phyloP scores from a whole-genome alignment of 2,113 vertebrate genomes.

The Leptodactylus fuscus region DNA sequence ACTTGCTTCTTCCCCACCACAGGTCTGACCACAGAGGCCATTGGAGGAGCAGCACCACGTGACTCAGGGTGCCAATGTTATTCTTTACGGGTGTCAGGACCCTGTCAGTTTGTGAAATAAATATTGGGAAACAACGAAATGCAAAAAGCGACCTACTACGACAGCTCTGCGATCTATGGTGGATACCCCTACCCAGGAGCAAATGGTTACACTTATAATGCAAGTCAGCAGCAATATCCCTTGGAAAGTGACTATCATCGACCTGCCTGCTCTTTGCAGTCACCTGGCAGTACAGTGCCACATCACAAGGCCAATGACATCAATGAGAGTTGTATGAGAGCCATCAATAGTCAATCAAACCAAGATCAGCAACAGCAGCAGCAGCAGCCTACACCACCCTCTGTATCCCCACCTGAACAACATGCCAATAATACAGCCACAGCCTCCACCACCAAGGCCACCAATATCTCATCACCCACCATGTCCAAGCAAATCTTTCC shows the following conservation, averaged over 20 bases:
- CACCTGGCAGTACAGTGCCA: slow-evolving; percentile 82
- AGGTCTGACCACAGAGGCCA: slow-evolving; percentile 94
- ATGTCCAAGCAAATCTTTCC: slow-evolving; percentile 95
- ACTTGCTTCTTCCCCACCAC: slow-evolving; percentile 89
- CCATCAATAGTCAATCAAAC: slow-evolving; percentile 76
- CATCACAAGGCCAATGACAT: slow-evolving; percentile 90
- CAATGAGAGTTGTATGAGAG: slow-evolving; percentile 89
- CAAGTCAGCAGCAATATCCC: slow-evolving; percentile 95
- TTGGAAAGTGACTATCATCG: slow-evolving; percentile 94
- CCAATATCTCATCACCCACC: slow-evolving; percentile 84
- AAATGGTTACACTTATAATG: slow-evolving; percentile 98
- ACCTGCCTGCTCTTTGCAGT: slow-evolving; percentile 95
- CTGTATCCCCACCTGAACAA: slow-evolving; percentile 81
- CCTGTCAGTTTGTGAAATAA: slow-evolving; percentile 98
- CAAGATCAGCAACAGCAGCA: not conserved
- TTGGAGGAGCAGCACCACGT: slow-evolving; percentile 98
- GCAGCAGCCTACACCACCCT: slow-evolving; percentile 76
- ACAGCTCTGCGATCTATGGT: slow-evolving; percentile 98
- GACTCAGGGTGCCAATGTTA: slow-evolving; percentile 99
- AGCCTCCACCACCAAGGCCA: slow-evolving; percentile 77
- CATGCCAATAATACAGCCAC: slow-evolving; percentile 85
- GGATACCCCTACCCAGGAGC: slow-evolving; percentile 98
- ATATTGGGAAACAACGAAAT: slow-evolving; percentile 99
- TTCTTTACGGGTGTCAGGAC: slow-evolving; percentile 99
- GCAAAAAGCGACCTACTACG: slow-evolving; percentile 99